Evolutionary conservation across 2,888 invertebrate genomes (phyloP), one percentile per base, ranked within the genome.

Genomic region (Yponomeuta plumbellus): DNA sequence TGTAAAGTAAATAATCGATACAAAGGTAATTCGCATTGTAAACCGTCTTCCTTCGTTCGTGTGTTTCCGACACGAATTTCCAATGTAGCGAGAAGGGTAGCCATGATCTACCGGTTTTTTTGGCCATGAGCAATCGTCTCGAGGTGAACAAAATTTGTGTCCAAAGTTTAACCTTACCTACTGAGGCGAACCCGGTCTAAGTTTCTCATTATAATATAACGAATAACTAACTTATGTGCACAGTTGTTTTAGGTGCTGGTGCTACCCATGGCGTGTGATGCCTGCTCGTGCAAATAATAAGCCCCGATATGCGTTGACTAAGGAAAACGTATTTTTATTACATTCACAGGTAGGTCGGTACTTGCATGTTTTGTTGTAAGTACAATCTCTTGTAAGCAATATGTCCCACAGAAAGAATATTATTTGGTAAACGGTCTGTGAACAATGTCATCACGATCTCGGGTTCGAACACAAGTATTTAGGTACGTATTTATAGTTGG

Each of bases 51-150:
- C 44, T 52, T 17, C 44, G 44, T 52, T 52, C 44, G 44, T 52
- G 44, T 52, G 44, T 52, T 52, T 52, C 44, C 17, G 64, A 26
- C 64, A 56, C 26, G 56, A 58, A 73, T 73, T 70, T 71, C 67
- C 71, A 78, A 77, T 80, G 84, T 76, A 80, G 81, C 82, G 80
- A 83, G 90, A 87, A 88, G 88, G 88, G 86, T 85, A 86, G 85
- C 88, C 83, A 75, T 84, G 81, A 79, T 77, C 79, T 88, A 88
- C 89, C 89, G 89, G 89, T 89, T 88, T 83, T 80, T 79, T 82
- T 81, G 80, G 79, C 83, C 80, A 80, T 80, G 84, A 82, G 81
- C 89, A 88, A 88, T 86, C 77, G 71, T 75, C 86, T 21, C 40
- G 86, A 86, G 86, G 88, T 84, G 84, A 86, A 84, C 26, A 84